Conservation (phyloP, 2,113 vertebrate species). For the Colossoma macropomum region DNA sequence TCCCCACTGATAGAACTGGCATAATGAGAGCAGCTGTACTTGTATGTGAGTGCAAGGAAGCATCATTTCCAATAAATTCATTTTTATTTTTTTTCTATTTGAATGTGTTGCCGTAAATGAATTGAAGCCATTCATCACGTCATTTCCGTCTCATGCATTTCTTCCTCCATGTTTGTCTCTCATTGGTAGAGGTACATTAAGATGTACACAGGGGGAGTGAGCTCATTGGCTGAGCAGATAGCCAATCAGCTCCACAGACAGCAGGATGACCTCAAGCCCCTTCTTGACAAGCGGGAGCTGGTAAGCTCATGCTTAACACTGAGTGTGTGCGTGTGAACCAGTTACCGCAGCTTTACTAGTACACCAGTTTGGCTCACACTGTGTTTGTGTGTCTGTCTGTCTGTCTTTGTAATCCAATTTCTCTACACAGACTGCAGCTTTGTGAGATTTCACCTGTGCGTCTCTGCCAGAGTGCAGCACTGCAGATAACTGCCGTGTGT, state of each 20-base stretch:
- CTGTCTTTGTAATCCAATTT: conserved; percentile 8
- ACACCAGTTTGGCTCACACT: not conserved
- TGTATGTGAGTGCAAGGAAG: not conserved
- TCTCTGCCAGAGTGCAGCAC: not conserved
- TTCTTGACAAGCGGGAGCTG: conserved; percentile 87
- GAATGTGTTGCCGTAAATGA: not conserved
- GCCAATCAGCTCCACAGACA: conserved; percentile 89
- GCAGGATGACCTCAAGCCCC: conserved; percentile 83
- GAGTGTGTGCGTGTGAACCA: conserved; percentile 22
- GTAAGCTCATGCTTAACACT: conserved; percentile 72
- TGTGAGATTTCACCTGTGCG: not conserved
- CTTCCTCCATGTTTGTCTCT: conserved; percentile 34
- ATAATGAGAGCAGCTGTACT: not conserved
- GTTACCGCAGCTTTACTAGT: not conserved
- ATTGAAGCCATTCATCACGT: not conserved
- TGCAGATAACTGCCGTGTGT: too few species aligned
- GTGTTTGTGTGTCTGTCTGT: not conserved
- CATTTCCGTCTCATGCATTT: not conserved
- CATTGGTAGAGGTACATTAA: conserved; percentile 86
- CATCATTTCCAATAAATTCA: not conserved
- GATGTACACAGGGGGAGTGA: conserved; percentile 92
- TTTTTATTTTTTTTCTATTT: not conserved
- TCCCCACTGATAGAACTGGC: not conserved
- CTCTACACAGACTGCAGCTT: not conserved
- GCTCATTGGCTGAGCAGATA: conserved; percentile 91